Conservation (phyloP, 2,888 invertebrate species). For the Ormyrus nitidulus region DNA sequence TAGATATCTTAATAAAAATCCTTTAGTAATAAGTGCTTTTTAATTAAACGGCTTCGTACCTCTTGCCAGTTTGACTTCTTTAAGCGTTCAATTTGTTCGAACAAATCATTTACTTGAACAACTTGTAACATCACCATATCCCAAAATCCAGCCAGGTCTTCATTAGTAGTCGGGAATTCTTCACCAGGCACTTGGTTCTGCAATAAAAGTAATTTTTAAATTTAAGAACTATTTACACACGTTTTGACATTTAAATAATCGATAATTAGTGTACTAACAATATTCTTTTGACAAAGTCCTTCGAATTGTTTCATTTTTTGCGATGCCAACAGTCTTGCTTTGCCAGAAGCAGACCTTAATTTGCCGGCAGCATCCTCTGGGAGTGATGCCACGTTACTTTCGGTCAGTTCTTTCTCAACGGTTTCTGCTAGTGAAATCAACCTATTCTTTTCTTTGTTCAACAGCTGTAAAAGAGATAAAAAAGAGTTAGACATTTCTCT, state of each 20-base stretch:
- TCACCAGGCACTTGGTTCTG: constrained; percentile 84
- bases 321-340: constrained; percentile 90
- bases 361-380: constrained; percentile 89
- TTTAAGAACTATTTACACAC: constrained; percentile 57
- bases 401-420: constrained; percentile 83
- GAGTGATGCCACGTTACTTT: constrained; percentile 74
- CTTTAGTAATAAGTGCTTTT: too few relatives aligned
- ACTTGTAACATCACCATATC: constrained; percentile 97
- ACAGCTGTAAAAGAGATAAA: constrained; percentile 73
- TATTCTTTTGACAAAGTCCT: constrained; percentile 83
- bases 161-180: constrained; percentile 90
- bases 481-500: neutral
- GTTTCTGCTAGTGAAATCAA: constrained; percentile 84
- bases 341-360: constrained; percentile 91
- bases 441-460: constrained; percentile 85
- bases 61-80: constrained; percentile 83
- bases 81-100: constrained; percentile 82
- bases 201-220: constrained; percentile 34
- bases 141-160: constrained; percentile 97
- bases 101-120: constrained; percentile 87
- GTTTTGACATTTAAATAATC: neutral
- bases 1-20: too few relatives aligned
- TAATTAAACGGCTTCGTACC: constrained; percentile 69
- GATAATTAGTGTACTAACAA: constrained; percentile 75
- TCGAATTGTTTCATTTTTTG: constrained; percentile 98